phyloP scores from a whole-genome alignment of 2,888 invertebrate genomes.

The Lycocerus yunnanus region DNA sequence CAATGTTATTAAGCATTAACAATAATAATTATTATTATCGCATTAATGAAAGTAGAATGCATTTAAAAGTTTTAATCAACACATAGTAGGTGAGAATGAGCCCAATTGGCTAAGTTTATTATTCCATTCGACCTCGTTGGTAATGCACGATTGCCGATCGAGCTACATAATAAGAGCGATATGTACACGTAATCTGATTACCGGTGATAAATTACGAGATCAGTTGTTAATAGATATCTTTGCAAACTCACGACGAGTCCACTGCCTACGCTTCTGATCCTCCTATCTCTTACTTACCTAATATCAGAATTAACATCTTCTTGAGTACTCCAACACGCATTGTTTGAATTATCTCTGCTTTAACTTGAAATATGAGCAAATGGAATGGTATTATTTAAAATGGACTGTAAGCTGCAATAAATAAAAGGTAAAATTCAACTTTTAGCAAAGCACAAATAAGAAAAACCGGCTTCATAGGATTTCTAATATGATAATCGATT shows the following conservation, averaged over 20 bases:
- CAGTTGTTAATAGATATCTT: slow-evolving; percentile 53
- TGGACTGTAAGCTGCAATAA: not conserved
- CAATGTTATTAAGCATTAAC: not conserved
- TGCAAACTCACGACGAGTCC: slow-evolving; percentile 46
- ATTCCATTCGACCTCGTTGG: slow-evolving; percentile 40
- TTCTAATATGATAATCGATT: slow-evolving; percentile 17
- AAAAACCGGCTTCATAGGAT: not conserved
- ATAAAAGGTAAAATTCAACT: not conserved
- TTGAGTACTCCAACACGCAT: slow-evolving; percentile 24
- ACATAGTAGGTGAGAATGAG: slow-evolving; percentile 27
- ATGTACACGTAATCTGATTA: slow-evolving; percentile 50
- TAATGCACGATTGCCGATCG: slow-evolving; percentile 48
- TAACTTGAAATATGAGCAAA: not conserved
- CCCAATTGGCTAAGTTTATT: slow-evolving; percentile 36
- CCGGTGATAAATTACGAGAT: slow-evolving; percentile 51
- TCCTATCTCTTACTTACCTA: slow-evolving; percentile 28
- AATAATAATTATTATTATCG: no score
- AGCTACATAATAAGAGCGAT: slow-evolving; percentile 47
- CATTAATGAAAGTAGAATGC: not conserved
- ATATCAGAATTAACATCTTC: slow-evolving; percentile 37
- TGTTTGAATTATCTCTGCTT: slow-evolving; percentile 10
- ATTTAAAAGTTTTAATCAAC: slow-evolving; percentile 26
- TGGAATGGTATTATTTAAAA: not conserved
- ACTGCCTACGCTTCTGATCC: slow-evolving; percentile 31
- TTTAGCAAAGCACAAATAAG: not conserved